Conservation (phyloP, 2,113 vertebrate species). For the Macheiramphus alcinus region DNA sequence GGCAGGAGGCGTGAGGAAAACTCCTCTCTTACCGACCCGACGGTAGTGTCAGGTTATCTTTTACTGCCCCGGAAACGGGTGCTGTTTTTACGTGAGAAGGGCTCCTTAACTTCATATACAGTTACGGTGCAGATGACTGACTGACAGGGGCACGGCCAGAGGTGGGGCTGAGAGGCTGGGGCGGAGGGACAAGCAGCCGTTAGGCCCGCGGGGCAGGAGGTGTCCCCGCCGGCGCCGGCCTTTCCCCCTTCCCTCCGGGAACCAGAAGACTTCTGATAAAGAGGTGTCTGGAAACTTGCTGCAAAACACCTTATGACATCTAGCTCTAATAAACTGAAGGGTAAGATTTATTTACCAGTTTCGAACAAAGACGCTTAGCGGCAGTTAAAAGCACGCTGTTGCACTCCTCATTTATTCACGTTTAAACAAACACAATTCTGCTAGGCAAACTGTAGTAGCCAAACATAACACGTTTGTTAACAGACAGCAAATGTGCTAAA, state of each 20-base stretch:
- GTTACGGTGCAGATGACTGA: fast-evolving
- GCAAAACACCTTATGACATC: fast-evolving
- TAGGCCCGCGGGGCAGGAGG: fast-evolving
- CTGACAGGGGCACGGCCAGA: fast-evolving
- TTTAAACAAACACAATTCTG: background rate
- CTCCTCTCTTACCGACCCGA: fast-evolving
- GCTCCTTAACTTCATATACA: fast-evolving
- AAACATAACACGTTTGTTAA: background rate
- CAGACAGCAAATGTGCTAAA: background rate
- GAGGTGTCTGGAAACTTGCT: fast-evolving
- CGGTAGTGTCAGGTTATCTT: fast-evolving
- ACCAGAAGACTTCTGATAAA: fast-evolving
- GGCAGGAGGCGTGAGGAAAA: fast-evolving
- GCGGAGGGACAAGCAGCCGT: fast-evolving
- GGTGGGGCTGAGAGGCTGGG: fast-evolving
- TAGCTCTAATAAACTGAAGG: background rate
- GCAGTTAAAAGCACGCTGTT: background rate
- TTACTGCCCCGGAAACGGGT: fast-evolving
- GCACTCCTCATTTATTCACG: background rate
- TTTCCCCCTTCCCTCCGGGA: fast-evolving
- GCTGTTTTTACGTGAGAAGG: fast-evolving
- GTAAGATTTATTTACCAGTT: background rate
- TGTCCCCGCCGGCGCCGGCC: background rate
- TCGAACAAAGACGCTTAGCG: background rate
- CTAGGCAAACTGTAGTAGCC: fast-evolving